These are phyloP conservation scores for Lottia gigantea DNA, from an alignment of 2,888 invertebrate species.

Conservation along the genomic window DNA sequence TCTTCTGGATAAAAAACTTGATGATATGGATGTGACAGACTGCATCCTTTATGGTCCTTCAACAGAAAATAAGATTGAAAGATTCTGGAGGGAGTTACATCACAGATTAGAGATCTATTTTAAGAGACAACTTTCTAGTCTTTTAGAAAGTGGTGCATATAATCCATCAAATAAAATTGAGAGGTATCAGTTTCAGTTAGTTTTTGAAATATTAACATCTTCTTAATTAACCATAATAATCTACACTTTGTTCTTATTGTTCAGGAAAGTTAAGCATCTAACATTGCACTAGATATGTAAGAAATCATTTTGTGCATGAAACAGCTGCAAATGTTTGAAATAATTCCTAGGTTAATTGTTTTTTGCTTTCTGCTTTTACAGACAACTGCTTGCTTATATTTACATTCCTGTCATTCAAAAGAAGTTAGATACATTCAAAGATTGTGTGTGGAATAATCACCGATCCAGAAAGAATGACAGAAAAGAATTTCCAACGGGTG, in stretches of 20 bases:
- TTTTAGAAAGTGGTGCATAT: conserved; percentile 1
- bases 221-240: no score
- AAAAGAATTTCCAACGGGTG: not conserved
- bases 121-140: not conserved
- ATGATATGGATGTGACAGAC: not conserved
- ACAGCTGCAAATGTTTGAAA: no score
- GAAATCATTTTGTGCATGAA: no score
- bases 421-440: not conserved
- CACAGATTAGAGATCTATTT: conserved; percentile 1
- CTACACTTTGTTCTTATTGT: no score
- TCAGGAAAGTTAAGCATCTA: no score
- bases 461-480: not conserved
- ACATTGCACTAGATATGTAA: no score
- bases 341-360: no score
- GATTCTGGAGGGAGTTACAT: conserved; percentile 1
- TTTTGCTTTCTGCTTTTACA: not conserved
- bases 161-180: conserved; percentile 1
- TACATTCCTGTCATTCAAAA: conserved; percentile 5
- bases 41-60: conserved; percentile 2
- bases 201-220: no score
- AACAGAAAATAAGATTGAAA: conserved; percentile 1
- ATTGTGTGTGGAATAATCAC: conserved; percentile 1
- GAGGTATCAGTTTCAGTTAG: not conserved
- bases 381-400: conserved; percentile 5
- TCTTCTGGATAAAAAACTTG: not conserved